A percentile compares a stretch with the other conserved stretches of the same genome.
Evolutionary conservation across 2,113 vertebrate genomes (phyloP).

Genomic region (Pseudolaguvia tuberculata): DNA sequence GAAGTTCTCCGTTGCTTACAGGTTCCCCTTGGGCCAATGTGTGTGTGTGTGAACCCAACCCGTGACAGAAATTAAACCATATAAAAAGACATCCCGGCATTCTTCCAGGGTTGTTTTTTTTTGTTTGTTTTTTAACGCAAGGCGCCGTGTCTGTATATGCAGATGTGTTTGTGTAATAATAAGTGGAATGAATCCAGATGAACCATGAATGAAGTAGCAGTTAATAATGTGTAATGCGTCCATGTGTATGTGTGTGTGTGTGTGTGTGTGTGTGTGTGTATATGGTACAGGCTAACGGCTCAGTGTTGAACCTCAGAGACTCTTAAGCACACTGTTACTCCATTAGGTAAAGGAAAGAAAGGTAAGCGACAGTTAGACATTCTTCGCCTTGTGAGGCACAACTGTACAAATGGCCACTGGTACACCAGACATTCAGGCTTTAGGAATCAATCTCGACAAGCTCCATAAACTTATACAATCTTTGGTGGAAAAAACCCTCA

Average conservation of each 20-base stretch:
- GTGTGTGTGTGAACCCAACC: conserved; percentile 8
- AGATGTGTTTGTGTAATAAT: conserved; percentile 15
- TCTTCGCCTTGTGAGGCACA: conserved; percentile 40
- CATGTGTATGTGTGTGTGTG: too few species aligned
- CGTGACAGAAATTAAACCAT: conserved; percentile 30
- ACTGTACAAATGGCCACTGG: conserved; percentile 46
- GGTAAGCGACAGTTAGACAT: conserved; percentile 41
- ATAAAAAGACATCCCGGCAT: conserved; percentile 11
- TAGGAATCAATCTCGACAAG: conserved; percentile 34
- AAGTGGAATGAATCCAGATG: conserved; percentile 17
- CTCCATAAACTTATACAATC: conserved; percentile 39
- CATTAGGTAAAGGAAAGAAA: conserved; percentile 33
- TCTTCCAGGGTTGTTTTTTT: too few species aligned
- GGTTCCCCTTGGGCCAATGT: conserved; percentile 1
- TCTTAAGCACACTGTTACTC: conserved; percentile 29
- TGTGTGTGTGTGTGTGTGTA: conserved; percentile 18
- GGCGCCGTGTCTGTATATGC: conserved; percentile 3
- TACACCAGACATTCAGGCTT: conserved; percentile 36
- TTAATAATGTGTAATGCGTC: conserved; percentile 36
- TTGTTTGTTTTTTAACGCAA: conserved; percentile 1
- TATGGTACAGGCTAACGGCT: conserved; percentile 38
- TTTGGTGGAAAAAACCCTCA: conserved; percentile 9
- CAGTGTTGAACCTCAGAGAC: conserved; percentile 34
- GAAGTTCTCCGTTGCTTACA: conserved; percentile 5
- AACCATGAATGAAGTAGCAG: conserved; percentile 31